Evolutionary conservation across 1,140 invertebrate species (phyloP), one percentile per base, ranked within the genome.

Genomic region (Bombus polaris): DNA sequence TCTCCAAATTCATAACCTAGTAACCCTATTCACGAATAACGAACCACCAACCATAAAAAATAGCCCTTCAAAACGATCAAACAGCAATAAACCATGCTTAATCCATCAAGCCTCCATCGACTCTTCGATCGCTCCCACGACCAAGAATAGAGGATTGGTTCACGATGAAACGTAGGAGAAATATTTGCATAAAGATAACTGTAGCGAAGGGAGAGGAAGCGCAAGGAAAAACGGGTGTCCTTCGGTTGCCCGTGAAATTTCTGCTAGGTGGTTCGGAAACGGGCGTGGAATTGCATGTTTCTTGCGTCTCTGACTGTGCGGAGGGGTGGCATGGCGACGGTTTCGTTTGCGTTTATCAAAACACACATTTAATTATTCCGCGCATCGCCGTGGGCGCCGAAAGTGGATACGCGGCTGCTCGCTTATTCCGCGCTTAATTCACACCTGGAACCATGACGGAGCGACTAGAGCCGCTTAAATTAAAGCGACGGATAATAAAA

Each of bases 401-500:
- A 88, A 91, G 86, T 82, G 82, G 81, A 90, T 90, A 88, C 75
- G 83, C 73, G 89, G 82, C 35, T 57, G 77, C 70, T 86, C 89
- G 91, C 88, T 89, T 89, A 89, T 89, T 89, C 83, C 89, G 88
- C 88, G 93, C 93, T 94, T 94, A 94, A 95, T 95, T 95, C 93
- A 92, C 93, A 94, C 93, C 91, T 93, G 92, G 92, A 94, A 91
- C 93, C 92, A 93, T 93, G 93, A 93, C 93, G 93, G 92, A 93
- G 91, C 91, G 93, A 94, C 93, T 94, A 92, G 92, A 93, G 91
- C 92, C 91, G 93, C 93, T 94, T 95, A 94, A 95, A 95, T 94
- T 94, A 94, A 94, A 95, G 91, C 94, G 85, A 82, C 93, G 93
- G 94, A 94, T 95, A 94, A 94, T 95, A 95, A 95, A 95, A 94